These are phyloP conservation scores for Dinoponera quadriceps DNA, from an alignment of 1,140 invertebrate genomes.

Conservation along the genomic window DNA sequence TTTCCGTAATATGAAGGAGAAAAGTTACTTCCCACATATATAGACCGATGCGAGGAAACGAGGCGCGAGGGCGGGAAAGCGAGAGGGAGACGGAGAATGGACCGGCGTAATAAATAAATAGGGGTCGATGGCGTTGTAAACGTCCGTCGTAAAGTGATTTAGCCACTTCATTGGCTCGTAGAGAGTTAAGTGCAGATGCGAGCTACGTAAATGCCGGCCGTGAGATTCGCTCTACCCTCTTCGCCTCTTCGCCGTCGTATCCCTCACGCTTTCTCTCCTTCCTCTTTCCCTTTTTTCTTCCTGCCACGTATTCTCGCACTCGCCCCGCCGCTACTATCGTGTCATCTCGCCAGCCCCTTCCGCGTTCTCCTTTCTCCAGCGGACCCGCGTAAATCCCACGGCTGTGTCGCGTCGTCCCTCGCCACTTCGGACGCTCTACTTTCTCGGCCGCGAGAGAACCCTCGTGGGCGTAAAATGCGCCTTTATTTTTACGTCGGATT, in stretches of 20 bases:
- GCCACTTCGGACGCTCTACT: conserved; percentile 49
- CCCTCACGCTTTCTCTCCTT: not conserved
- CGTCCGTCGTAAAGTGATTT: conserved; percentile 77
- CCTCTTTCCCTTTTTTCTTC: not conserved
- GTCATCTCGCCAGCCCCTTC: not conserved
- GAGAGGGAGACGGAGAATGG: not conserved
- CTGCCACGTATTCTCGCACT: conserved; percentile 40
- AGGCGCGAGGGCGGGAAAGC: not conserved
- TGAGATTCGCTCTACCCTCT: conserved; percentile 66
- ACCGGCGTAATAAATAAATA: conserved; percentile 80
- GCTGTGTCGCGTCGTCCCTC: conserved; percentile 1
- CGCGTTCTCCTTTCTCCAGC: not conserved
- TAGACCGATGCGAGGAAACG: conserved; percentile 20
- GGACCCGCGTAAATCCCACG: conserved; percentile 62
- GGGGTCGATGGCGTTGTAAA: conserved; percentile 80
- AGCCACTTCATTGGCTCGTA: conserved; percentile 76
- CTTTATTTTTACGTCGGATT: conserved; percentile 82
- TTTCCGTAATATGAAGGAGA: conserved; percentile 27
- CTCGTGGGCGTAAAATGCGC: conserved; percentile 75
- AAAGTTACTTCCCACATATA: conserved; percentile 32
- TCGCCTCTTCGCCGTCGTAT: conserved; percentile 36
- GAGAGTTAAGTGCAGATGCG: conserved; percentile 78
- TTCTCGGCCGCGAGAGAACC: conserved; percentile 61
- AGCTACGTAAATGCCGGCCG: conserved; percentile 78
- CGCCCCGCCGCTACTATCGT: not conserved